phyloP scores from a whole-genome alignment of 2,113 vertebrate species.

The Amblyornis subalaris region DNA sequence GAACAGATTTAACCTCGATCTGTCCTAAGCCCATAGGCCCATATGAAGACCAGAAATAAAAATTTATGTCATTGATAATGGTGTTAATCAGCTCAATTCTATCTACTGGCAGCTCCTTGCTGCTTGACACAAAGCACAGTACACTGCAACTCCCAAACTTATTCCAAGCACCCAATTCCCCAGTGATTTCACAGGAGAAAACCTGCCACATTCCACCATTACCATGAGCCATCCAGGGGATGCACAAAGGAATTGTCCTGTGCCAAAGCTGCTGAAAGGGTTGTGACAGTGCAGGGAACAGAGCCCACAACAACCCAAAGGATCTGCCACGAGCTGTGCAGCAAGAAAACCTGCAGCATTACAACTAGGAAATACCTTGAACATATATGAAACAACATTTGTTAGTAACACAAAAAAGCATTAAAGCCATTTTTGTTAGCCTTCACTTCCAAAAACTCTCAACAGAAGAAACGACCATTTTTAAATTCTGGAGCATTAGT shows the following conservation, averaged over 20 bases:
- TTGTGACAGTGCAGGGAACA: neutral
- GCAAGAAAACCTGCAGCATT: neutral
- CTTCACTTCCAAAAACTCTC: neutral
- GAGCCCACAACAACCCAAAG: neutral
- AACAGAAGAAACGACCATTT: neutral
- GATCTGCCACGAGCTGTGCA: neutral
- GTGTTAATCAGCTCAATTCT: neutral
- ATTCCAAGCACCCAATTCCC: neutral
- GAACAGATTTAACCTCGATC: neutral
- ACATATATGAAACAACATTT: neutral
- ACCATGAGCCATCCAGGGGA: neutral
- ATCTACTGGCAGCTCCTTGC: neutral
- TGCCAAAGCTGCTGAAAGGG: neutral
- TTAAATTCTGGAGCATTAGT: neutral
- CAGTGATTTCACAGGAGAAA: neutral
- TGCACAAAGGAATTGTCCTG: neutral
- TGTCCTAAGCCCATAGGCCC: neutral
- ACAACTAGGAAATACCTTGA: neutral
- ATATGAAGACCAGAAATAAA: neutral
- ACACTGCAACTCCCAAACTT: neutral
- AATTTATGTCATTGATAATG: neutral
- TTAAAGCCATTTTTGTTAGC: neutral
- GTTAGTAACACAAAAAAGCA: neutral
- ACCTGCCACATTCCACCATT: neutral
- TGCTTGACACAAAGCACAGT: neutral